Percentiles rank a stretch among this genome's conserved stretches.
Conservation (phyloP, 2,797 vertebrate species). For the Anguilla pacifica region DNA sequence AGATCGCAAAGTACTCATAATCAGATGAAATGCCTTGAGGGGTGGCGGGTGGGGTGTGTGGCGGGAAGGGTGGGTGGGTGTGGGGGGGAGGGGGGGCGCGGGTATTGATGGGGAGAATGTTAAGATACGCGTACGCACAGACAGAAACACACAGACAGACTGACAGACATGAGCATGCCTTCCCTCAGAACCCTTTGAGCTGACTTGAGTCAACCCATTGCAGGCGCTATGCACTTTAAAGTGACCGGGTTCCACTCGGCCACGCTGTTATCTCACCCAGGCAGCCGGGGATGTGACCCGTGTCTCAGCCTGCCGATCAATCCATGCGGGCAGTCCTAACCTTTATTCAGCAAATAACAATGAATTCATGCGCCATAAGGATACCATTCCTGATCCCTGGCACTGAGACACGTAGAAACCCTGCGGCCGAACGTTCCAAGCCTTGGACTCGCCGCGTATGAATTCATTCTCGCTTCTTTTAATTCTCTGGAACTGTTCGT, state of each 20-base stretch:
- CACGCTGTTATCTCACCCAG: constrained; percentile 54
- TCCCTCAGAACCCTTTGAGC: constrained; percentile 13
- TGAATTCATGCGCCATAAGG: constrained; percentile 32
- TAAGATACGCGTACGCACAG: constrained; percentile 22
- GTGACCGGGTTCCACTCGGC: constrained; percentile 52
- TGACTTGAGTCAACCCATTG: constrained; percentile 34
- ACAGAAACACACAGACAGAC: constrained; percentile 18
- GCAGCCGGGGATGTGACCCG: constrained; percentile 57
- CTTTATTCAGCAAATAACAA: constrained; percentile 27
- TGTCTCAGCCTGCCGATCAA: constrained; percentile 40
- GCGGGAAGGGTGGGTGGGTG: constrained; percentile 11
- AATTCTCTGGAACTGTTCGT: background rate
- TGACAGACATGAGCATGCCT: background rate
- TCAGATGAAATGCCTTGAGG: constrained; percentile 76
- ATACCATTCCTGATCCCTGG: constrained; percentile 33
- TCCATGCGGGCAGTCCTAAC: constrained; percentile 17
- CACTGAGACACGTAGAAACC: constrained; percentile 27
- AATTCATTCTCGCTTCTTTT: background rate
- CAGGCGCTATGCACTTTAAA: constrained; percentile 45
- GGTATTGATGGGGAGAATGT: constrained; percentile 44
- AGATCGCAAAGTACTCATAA: constrained; percentile 80
- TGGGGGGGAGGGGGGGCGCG: background rate
- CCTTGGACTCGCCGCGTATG: background rate
- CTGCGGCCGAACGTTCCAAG: background rate
- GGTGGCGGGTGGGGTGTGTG: constrained; percentile 23